Percentiles rank a stretch among this genome's conserved stretches.
These are phyloP conservation scores for Pteronotus mesoamericanus DNA, from an alignment of 2,797 vertebrate species.

Conservation along the genomic window DNA sequence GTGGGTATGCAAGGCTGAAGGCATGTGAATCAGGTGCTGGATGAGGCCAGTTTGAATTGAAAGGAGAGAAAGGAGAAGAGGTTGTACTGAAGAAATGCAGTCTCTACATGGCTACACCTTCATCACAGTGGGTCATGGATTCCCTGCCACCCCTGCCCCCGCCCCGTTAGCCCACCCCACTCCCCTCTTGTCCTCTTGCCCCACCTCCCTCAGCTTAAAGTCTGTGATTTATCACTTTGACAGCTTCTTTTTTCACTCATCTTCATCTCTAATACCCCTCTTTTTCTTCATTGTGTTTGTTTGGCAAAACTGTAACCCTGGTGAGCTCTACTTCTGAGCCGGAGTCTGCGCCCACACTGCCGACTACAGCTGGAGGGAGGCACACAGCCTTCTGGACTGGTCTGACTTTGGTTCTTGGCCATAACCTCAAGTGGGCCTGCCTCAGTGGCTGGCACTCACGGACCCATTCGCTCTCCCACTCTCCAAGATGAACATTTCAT, in stretches of 20 bases:
- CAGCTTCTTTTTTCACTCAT: not conserved
- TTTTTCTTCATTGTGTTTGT: not conserved
- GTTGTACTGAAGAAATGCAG: not conserved
- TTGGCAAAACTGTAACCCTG: not conserved
- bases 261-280: not conserved
- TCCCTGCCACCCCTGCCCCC: no score
- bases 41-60: not conserved
- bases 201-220: not conserved
- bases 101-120: not conserved
- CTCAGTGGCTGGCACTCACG: not conserved
- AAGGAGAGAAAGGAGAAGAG: not conserved
- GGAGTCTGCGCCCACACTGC: not conserved
- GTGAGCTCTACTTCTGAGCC: not conserved
- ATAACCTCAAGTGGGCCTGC: not conserved
- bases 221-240: not conserved
- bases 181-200: not conserved
- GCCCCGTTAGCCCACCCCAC: not conserved
- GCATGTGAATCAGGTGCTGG: not conserved
- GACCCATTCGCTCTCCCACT: not conserved
- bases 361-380: not conserved
- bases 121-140: rapidly evolving
- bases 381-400: rapidly evolving
- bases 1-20: not conserved
- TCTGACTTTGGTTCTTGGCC: not conserved
- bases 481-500: not conserved